Percentiles rank a stretch among this genome's conserved stretches.
Conservation (phyloP, 2,888 invertebrate genomes). For the Lottia gigantea region DNA sequence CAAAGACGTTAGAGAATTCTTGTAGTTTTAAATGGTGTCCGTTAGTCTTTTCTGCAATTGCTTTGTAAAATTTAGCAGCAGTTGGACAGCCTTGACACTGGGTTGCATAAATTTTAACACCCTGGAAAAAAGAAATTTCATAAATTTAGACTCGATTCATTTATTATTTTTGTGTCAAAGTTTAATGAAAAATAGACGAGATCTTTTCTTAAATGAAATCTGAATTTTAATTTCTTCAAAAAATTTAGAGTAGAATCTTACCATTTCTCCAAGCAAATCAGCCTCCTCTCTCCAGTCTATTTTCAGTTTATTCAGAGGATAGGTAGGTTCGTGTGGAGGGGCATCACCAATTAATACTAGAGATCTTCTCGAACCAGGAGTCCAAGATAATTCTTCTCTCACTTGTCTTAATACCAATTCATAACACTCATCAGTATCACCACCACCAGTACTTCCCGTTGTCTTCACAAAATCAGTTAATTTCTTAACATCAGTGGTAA, state of each 20-base stretch:
- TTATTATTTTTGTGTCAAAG: no score
- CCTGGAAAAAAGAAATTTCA: constrained; percentile 30
- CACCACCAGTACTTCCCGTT: constrained; percentile 53
- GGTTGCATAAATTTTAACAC: constrained; percentile 48
- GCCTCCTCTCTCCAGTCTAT: constrained; percentile 58
- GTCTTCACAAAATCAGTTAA: constrained; percentile 49
- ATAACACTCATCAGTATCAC: constrained; percentile 63
- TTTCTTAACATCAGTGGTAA: constrained; percentile 40
- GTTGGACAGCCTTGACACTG: constrained; percentile 33
- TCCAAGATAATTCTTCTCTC: constrained; percentile 57
- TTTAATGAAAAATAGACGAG: neutral
- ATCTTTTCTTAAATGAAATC: no score
- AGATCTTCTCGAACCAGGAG: constrained; percentile 54
- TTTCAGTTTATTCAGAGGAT: constrained; percentile 43
- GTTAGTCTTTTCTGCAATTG: constrained; percentile 47
- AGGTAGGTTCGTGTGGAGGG: constrained; percentile 54
- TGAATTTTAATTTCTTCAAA: no score
- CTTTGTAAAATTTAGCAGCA: constrained; percentile 43
- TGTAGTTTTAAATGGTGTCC: constrained; percentile 55
- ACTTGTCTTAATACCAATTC: constrained; percentile 62
- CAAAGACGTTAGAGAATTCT: constrained; percentile 57
- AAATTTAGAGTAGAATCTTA: constrained; percentile 20
- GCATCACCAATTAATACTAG: constrained; percentile 64
- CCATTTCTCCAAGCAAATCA: constrained; percentile 37
- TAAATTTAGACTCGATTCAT: neutral